Percentiles rank a stretch among this genome's conserved stretches.
Conservation (phyloP, 23 tunicate genomes). For the Halocynthia roretzi region DNA sequence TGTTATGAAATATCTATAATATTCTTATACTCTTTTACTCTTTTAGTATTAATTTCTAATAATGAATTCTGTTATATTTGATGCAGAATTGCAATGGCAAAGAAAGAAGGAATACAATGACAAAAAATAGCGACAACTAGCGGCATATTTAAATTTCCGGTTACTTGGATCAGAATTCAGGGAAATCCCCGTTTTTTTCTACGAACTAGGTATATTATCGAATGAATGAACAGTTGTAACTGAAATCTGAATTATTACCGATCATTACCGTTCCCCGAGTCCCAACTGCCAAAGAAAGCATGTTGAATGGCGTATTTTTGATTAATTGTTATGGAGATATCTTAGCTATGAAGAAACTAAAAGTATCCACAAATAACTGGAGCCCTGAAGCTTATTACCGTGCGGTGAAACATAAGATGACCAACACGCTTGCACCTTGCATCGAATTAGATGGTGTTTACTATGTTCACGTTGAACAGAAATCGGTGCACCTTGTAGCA, state of each 20-base stretch:
- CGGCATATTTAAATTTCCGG: too few species aligned
- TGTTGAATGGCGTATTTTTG: slow-evolving; percentile 19
- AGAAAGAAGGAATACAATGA: too few species aligned
- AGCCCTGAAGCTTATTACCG: slow-evolving; percentile 9
- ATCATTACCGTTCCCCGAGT: neutral
- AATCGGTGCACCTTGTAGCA: slow-evolving; percentile 5
- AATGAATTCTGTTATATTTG: too few species aligned
- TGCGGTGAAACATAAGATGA: neutral
- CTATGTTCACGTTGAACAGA: neutral
- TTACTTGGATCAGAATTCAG: too few species aligned
- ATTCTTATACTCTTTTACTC: neutral
- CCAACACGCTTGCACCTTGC: slow-evolving; percentile 1
- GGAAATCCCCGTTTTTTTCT: too few species aligned
- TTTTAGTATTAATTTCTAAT: neutral
- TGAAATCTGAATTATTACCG: neutral
- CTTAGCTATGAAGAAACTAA: neutral
- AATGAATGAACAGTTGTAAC: too few species aligned
- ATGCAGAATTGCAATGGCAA: too few species aligned
- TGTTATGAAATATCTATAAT: neutral
- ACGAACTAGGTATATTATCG: too few species aligned
- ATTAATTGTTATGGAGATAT: slow-evolving; percentile 12
- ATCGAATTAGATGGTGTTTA: slow-evolving; percentile 3
- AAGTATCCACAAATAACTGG: neutral
- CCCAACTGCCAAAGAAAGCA: neutral
- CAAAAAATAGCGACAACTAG: too few species aligned